Evolutionary conservation across 2,113 vertebrate genomes (phyloP), one percentile per base, ranked within the genome.

Genomic region (Osmerus eperlanus): DNA sequence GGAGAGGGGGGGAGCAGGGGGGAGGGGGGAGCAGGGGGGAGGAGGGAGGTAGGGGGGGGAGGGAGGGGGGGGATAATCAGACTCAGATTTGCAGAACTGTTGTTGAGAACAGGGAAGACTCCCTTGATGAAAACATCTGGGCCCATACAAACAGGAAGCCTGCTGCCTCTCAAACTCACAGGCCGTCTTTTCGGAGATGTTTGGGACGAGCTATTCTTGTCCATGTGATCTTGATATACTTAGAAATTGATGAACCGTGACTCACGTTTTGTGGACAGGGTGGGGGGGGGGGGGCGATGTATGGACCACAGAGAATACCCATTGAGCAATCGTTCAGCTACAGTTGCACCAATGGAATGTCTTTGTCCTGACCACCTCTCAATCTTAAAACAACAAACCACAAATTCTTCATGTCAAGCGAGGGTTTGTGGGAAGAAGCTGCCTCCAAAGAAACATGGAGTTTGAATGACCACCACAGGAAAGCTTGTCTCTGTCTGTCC

Each of bases 101-200:
- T 74, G 62, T 67, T 68, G 54, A 65, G 70, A 67, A 66, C 65
- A 70, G 59, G 78, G 71, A 55, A 75, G 78, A 81, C 73, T 68
- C 75, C 19, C 56, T 72, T 74, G 73, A 73, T 64, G 36, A 54
- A 67, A 84, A 81, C 82, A 86, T 84, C 74, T 84, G 78, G 72
- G 74, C 77, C 78, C 73, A 72, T 81, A 74, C 76, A 81, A 77
- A 79, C 65, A 81, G 65, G 75, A 88, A 73, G 73, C 77, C 85
- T 83, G 80, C 72, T 67, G 78, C 86, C 87, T 77, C 79, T 70
- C 80, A 84, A 78, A 75, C 53, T 55, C 71, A 69, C 63, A 76
- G 78, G 78, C 73, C 18, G 61, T 68, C 67, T 72, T 83, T 58
- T 65, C 64, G 68, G 23, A 41, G n/a, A 62, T 58, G 28, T 51